Conservation (phyloP, 1,140 invertebrate genomes). For the Ridgeia piscesae region DNA sequence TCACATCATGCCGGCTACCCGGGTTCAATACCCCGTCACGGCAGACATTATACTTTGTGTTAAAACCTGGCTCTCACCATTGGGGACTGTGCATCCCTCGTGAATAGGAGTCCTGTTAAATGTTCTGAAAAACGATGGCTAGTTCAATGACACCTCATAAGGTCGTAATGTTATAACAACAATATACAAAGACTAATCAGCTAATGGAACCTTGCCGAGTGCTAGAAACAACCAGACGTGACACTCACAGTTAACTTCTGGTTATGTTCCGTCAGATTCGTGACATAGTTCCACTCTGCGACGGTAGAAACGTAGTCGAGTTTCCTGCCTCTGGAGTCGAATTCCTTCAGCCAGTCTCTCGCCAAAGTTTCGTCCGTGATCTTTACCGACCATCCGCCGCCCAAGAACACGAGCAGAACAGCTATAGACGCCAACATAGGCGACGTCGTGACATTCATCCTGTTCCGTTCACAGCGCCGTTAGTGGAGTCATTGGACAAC, state of each 20-base stretch:
- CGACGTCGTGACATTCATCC: not conserved
- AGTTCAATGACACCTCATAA: too few species aligned
- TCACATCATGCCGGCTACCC: too few species aligned
- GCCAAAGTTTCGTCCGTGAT: not conserved
- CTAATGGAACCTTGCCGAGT: too few species aligned
- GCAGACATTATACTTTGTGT: too few species aligned
- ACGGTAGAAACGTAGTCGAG: not conserved
- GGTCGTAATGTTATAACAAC: too few species aligned
- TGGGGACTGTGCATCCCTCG: too few species aligned
- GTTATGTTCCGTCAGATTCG: slow-evolving; percentile 17
- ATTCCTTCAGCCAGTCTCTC: not conserved
- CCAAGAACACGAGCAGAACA: not conserved
- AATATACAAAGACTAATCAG: too few species aligned
- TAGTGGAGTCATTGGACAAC: not conserved
- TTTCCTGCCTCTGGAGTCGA: not conserved
- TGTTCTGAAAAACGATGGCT: too few species aligned
- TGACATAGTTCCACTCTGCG: slow-evolving; percentile 7
- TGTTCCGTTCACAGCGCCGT: not conserved
- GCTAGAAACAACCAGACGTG: too few species aligned
- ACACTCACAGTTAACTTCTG: slow-evolving; percentile 9
- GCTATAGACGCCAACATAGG: not conserved
- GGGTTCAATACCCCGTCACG: too few species aligned
- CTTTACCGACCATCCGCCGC: not conserved
- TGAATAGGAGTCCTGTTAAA: too few species aligned
- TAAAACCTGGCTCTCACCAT: too few species aligned